Percentiles rank a stretch among this genome's conserved stretches.
These are phyloP conservation scores for Synergus umbraculus DNA, from an alignment of 2,888 invertebrate species.

Conservation along the genomic window DNA sequence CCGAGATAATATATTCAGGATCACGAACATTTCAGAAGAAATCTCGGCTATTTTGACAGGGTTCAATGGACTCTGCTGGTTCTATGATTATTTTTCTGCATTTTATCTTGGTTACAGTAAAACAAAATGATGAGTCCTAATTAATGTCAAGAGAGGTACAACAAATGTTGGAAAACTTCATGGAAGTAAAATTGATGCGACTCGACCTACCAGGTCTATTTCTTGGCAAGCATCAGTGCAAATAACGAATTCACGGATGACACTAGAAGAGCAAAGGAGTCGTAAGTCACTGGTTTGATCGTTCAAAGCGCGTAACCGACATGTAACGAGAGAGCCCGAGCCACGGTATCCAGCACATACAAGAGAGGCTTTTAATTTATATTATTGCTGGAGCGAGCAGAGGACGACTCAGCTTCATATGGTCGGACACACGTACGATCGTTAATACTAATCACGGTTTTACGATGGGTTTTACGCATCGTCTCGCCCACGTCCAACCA, in stretches of 20 bases:
- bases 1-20: not conserved
- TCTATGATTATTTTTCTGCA: too few relatives aligned
- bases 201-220: not conserved
- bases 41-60: too few relatives aligned
- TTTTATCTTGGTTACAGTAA: too few relatives aligned
- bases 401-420: constrained; percentile 51
- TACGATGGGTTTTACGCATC: constrained; percentile 59
- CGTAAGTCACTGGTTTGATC: constrained; percentile 25
- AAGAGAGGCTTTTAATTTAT: constrained; percentile 68
- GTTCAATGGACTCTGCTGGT: too few relatives aligned
- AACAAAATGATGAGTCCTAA: too few relatives aligned
- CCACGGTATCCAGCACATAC: constrained; percentile 44
- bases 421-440: constrained; percentile 54
- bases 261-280: constrained; percentile 23
- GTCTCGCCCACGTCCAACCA: constrained; percentile 55
- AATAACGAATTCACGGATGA: constrained; percentile 34
- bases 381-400: constrained; percentile 61
- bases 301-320: constrained; percentile 40
- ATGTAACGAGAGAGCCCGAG: constrained; percentile 57
- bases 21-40: not conserved
- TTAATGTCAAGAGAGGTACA: not conserved
- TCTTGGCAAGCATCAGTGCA: constrained; percentile 14
- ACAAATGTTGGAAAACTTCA: not conserved
- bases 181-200: not conserved
- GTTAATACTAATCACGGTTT: constrained; percentile 66